phyloP scores from a whole-genome alignment of 2,797 vertebrate genomes.

The Gadopsis marmoratus region DNA sequence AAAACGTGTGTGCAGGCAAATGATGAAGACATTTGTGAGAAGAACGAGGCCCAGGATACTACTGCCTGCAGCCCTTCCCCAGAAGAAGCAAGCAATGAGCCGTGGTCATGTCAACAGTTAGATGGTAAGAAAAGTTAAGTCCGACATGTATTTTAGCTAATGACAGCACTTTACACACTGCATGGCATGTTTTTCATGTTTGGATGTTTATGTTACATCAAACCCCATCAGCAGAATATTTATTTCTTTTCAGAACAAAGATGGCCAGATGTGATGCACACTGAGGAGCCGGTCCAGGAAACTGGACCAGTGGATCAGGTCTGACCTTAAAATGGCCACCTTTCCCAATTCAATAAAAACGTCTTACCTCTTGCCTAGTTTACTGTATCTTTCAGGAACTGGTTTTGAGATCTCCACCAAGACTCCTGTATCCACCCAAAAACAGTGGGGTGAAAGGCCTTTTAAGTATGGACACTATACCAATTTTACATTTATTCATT shows the following conservation, averaged over 20 bases:
- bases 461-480: neutral
- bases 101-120: constrained; percentile 42
- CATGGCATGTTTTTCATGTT: neutral
- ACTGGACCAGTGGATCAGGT: constrained; percentile 48
- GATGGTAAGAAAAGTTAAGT: constrained; percentile 45
- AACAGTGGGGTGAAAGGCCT: neutral
- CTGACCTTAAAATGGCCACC: neutral
- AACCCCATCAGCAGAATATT: neutral
- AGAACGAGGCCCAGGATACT: constrained; percentile 46
- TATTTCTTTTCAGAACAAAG: constrained; percentile 61
- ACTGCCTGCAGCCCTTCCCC: constrained; percentile 3
- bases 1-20: constrained; percentile 37
- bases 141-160: neutral
- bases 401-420: neutral
- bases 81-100: constrained; percentile 29
- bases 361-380: neutral
- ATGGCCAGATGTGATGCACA: constrained; percentile 39
- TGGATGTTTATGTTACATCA: neutral
- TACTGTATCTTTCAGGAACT: neutral
- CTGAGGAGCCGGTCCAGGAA: constrained; percentile 44
- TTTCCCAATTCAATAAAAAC: neutral
- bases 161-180: neutral
- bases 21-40: constrained; percentile 44
- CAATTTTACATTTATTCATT: constrained; percentile 1
- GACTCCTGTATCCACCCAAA: neutral